Percentiles rank a stretch among this genome's conserved stretches.
Conservation (phyloP, 2,888 invertebrate species). For the Elegia similella region DNA sequence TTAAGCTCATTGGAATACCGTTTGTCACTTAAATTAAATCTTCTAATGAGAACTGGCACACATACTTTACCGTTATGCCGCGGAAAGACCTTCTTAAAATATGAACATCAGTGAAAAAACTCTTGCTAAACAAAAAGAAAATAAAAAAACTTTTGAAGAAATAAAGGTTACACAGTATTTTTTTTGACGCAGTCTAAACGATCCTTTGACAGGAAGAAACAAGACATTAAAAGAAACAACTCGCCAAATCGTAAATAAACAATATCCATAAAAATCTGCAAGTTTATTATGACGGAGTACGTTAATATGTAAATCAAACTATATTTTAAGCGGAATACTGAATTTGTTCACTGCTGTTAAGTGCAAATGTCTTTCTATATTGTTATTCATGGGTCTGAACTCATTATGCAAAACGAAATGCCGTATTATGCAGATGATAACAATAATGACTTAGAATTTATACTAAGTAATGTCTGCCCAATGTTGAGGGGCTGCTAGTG, state of each 20-base stretch:
- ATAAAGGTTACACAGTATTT: too few species aligned
- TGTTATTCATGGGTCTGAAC: slow-evolving; percentile 55
- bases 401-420: slow-evolving; percentile 62
- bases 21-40: too few species aligned
- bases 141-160: too few species aligned
- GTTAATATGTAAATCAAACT: slow-evolving; percentile 18
- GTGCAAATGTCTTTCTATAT: slow-evolving; percentile 44
- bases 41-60: too few species aligned
- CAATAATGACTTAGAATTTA: slow-evolving; percentile 55
- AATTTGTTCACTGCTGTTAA: slow-evolving; percentile 30
- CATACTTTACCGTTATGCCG: too few species aligned
- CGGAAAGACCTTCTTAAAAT: too few species aligned
- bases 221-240: neutral
- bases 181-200: too few species aligned
- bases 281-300: slow-evolving; percentile 10
- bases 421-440: slow-evolving; percentile 64
- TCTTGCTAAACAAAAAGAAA: too few species aligned
- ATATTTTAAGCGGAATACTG: slow-evolving; percentile 20
- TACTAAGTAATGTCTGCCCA: slow-evolving; percentile 41
- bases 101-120: too few species aligned
- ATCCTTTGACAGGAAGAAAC: neutral
- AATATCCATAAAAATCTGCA: slow-evolving; percentile 14
- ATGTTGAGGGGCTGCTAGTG: slow-evolving; percentile 16
- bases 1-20: too few species aligned
- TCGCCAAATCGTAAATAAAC: slow-evolving; percentile 3